Evolutionary conservation across 2,113 vertebrate species (phyloP).

Genomic region (Oncorhynchus clarkii): DNA sequence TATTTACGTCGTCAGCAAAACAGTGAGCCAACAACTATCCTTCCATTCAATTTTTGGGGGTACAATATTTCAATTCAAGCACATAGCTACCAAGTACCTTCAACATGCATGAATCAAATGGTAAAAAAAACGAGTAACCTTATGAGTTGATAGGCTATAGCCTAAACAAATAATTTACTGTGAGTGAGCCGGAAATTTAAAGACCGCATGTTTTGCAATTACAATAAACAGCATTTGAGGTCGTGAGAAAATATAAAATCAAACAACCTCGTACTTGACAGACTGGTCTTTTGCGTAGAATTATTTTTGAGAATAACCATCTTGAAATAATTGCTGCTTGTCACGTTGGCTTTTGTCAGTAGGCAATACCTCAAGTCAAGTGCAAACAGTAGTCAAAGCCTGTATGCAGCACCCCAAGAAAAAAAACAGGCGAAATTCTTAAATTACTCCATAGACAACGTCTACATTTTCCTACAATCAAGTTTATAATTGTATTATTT

Average conservation of each 20-base stretch:
- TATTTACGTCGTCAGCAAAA: too few relatives aligned
- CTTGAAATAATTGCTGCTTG: slow-evolving; percentile 6
- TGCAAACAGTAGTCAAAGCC: too few relatives aligned
- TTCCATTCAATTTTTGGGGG: too few relatives aligned
- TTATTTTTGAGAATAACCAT: neutral
- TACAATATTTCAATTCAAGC: too few relatives aligned
- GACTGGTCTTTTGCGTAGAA: neutral
- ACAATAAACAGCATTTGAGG: neutral
- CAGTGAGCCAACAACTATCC: too few relatives aligned
- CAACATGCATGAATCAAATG: neutral
- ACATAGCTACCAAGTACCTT: too few relatives aligned
- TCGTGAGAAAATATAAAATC: neutral
- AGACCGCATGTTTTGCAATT: neutral
- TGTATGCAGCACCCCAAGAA: too few relatives aligned
- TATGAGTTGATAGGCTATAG: neutral
- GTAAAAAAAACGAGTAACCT: neutral
- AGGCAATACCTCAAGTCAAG: neutral
- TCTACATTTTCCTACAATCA: too few relatives aligned
- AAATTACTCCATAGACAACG: neutral
- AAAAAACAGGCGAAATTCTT: neutral
- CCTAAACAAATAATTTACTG: neutral
- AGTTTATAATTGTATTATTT: too few relatives aligned
- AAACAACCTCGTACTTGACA: neutral
- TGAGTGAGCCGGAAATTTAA: neutral
- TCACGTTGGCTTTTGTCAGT: neutral